Evolutionary conservation across 2,888 invertebrate genomes (phyloP).

Genomic region (Epirrhoe tristata): DNA sequence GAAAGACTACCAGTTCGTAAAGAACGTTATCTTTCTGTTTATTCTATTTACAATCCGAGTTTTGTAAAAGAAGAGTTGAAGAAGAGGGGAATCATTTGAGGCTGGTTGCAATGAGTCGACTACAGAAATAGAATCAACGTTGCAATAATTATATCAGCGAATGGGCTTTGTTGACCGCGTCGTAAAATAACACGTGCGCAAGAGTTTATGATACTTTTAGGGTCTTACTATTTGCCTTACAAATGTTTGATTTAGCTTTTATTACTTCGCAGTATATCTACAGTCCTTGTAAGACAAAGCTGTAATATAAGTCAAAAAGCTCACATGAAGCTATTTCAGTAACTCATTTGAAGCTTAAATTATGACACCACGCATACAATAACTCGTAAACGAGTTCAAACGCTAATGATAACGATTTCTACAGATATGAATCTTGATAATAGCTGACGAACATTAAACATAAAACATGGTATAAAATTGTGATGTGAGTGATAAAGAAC

Average conservation of each 20-base stretch:
- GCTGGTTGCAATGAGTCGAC: conserved; percentile 64
- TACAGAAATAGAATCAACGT: conserved; percentile 77
- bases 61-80: conserved; percentile 50
- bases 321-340: not conserved
- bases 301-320: not conserved
- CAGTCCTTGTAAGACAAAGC: not conserved
- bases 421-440: conserved; percentile 47
- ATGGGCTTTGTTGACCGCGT: conserved; percentile 71
- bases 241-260: conserved; percentile 17
- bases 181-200: conserved; percentile 60
- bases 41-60: conserved; percentile 46
- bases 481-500: conserved; percentile 62
- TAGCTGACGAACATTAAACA: conserved; percentile 51
- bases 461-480: conserved; percentile 48
- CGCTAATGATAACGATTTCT: conserved; percentile 28
- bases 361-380: conserved; percentile 56
- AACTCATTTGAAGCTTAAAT: conserved; percentile 43
- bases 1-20: conserved; percentile 57
- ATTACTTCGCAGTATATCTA: conserved; percentile 14
- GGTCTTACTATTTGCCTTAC: conserved; percentile 15
- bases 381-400: conserved; percentile 21
- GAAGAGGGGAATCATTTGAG: conserved; percentile 55
- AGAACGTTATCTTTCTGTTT: conserved; percentile 56
- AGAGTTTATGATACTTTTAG: conserved; percentile 34
- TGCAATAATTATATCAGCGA: conserved; percentile 83